These are phyloP conservation scores for Semaprochilodus insignis DNA, from an alignment of 2,797 vertebrate species.

Conservation along the genomic window DNA sequence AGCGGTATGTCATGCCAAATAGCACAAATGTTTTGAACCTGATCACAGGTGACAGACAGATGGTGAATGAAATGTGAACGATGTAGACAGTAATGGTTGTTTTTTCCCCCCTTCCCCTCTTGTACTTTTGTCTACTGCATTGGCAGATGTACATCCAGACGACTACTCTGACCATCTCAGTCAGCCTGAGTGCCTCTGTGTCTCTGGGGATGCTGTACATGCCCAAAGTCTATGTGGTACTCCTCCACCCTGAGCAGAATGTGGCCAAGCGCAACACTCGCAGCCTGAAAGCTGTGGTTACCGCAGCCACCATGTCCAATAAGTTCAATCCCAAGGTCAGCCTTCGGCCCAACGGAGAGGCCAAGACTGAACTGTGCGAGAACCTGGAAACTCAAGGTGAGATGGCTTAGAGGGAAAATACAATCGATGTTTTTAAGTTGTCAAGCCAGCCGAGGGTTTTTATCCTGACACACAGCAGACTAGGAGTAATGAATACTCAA, in stretches of 20 bases:
- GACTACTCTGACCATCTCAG: constrained; percentile 96
- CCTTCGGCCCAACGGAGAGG: constrained; percentile 96
- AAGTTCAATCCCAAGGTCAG: constrained; percentile 97
- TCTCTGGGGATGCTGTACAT: constrained; percentile 98
- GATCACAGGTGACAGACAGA: constrained; percentile 14
- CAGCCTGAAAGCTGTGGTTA: constrained; percentile 97
- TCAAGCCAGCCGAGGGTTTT: background rate
- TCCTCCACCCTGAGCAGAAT: constrained; percentile 98
- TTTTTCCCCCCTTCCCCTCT: background rate
- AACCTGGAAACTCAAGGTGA: constrained; percentile 96
- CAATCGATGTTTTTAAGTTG: background rate
- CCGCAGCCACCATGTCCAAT: constrained; percentile 98
- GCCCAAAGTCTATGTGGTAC: constrained; percentile 98
- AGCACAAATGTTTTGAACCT: constrained; percentile 8
- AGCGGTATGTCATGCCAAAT: constrained; percentile 15
- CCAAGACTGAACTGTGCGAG: constrained; percentile 97
- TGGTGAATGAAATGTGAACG: constrained; percentile 29
- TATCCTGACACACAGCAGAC: background rate
- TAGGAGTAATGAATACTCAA: background rate
- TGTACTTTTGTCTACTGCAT: constrained; percentile 38
- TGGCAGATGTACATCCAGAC: constrained; percentile 98
- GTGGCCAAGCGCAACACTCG: constrained; percentile 97
- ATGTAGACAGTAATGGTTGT: constrained; percentile 15
- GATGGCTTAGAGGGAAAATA: constrained; percentile 35
- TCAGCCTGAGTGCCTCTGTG: constrained; percentile 98